Conservation (phyloP, 92 coral and sea anemone genomes). For the Porites evermanni region DNA sequence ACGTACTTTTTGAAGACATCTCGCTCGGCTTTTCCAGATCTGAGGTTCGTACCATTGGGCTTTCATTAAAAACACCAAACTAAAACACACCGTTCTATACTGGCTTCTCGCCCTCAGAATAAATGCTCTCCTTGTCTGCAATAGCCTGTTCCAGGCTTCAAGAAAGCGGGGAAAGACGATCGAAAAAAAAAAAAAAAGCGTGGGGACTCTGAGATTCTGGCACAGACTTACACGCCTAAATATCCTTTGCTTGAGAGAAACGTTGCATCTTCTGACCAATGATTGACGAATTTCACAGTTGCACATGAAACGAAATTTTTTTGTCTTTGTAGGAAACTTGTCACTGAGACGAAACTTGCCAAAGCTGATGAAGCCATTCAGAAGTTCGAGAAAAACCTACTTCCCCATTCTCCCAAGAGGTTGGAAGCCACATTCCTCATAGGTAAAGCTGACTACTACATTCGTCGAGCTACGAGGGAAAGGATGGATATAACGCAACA, state of each 20-base stretch:
- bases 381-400: conserved; percentile 49
- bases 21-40: conserved; percentile 63
- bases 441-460: conserved; percentile 66
- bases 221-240: no score
- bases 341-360: conserved; percentile 36
- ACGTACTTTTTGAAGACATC: conserved; percentile 45
- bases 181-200: no score
- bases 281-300: no score
- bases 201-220: no score
- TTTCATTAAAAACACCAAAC: no score
- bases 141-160: no score
- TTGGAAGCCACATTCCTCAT: conserved; percentile 59
- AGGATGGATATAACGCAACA: conserved; percentile 7
- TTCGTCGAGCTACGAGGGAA: conserved; percentile 53
- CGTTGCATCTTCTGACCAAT: no score
- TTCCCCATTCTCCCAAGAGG: conserved; percentile 58
- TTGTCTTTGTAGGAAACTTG: conserved; percentile 30
- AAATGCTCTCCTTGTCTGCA: no score
- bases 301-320: not conserved
- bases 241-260: no score
- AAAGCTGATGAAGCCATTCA: conserved; percentile 54
- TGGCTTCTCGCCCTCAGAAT: no score
- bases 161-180: no score
- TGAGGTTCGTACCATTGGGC: conserved; percentile 33
- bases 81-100: no score